A percentile compares a stretch with the other conserved stretches of the same genome.
These are phyloP conservation scores for Nephrocerus scutellatus DNA, from an alignment of 2,888 invertebrate genomes.

Conservation along the genomic window DNA sequence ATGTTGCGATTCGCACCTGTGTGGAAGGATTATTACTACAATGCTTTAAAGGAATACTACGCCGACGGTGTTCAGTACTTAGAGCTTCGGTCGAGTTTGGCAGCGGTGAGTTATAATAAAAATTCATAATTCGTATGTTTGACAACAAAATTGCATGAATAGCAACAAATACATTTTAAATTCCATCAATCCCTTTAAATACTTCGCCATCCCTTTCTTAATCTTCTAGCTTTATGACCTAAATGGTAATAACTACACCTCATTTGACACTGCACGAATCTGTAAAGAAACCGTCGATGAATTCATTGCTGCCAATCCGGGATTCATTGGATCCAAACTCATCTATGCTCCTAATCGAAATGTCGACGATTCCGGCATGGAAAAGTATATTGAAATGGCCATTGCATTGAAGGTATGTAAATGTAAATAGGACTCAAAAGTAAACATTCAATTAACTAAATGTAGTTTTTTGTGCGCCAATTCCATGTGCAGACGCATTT, in stretches of 20 bases:
- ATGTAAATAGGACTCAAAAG: too few species aligned
- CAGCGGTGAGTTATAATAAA: conserved; percentile 38
- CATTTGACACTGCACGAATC: conserved; percentile 53
- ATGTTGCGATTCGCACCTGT: conserved; percentile 58
- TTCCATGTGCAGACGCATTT: conserved; percentile 48
- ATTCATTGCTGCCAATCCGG: conserved; percentile 56
- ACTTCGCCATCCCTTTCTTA: background rate
- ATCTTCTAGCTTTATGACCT: conserved; percentile 55
- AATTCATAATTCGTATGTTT: background rate
- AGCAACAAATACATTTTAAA: background rate
- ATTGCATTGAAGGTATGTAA: conserved; percentile 33
- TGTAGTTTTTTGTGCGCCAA: background rate
- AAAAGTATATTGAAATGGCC: conserved; percentile 46
- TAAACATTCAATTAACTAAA: too few species aligned
- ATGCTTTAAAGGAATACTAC: conserved; percentile 55
- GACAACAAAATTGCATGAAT: background rate
- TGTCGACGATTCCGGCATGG: conserved; percentile 44
- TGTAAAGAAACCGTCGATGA: conserved; percentile 54
- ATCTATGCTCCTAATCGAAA: conserved; percentile 61
- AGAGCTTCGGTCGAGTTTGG: conserved; percentile 61
- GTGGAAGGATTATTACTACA: conserved; percentile 60
- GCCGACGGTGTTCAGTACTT: conserved; percentile 64
- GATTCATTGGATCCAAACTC: conserved; percentile 61
- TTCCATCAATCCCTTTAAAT: background rate
- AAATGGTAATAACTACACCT: conserved; percentile 53